Evolutionary conservation across 1,140 invertebrate genomes (phyloP), one percentile per base, ranked within the genome.

Genomic region (Hesperophylax magnus): DNA sequence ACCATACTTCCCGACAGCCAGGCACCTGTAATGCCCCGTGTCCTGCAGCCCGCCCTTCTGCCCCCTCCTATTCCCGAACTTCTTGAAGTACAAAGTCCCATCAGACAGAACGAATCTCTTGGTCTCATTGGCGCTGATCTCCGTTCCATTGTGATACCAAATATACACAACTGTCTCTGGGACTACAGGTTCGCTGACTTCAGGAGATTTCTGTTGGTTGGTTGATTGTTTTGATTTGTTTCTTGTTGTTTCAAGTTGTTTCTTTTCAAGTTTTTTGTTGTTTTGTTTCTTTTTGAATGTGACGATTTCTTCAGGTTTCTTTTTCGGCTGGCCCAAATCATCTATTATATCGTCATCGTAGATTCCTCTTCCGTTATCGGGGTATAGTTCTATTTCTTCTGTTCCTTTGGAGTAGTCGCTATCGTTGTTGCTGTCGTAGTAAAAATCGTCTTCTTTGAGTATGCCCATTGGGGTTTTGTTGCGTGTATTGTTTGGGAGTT

Each of bases 61-160:
- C 1, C 54, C 54, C 56, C 61, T 67, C 47, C 61, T 56, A 11
- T 63, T 78, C 47, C 78, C 71, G 67, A 84, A 82, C 47, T 76
- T 77, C 65, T 79, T 82, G 58, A 84, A 80, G 53, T 52, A 47
- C 67, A 84, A 61, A 0, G 75, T 77, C 20, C 83, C 83, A 63
- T 84, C 79, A 22, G 61, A 20, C 75, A 69, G 24, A 11, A 84
- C 61, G 39, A 54, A 52, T 17, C 79, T 18, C 78, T 60, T 78
- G 18, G 27, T 54, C 39, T 82, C 81, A 58, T 84, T 78, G 24
- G 17, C 54, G 15, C 2, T 52, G 22, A 84, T 74, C 47, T 82
- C 83, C 1, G 81, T 77, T 1, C 69, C 81, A 47, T 84, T 82
- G 56, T 78, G 81, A 56, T 60, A 82, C 83, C 83, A 84, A n/a